These are phyloP conservation scores for Eremophila alpestris DNA, from an alignment of 2,797 vertebrate species.

Conservation along the genomic window DNA sequence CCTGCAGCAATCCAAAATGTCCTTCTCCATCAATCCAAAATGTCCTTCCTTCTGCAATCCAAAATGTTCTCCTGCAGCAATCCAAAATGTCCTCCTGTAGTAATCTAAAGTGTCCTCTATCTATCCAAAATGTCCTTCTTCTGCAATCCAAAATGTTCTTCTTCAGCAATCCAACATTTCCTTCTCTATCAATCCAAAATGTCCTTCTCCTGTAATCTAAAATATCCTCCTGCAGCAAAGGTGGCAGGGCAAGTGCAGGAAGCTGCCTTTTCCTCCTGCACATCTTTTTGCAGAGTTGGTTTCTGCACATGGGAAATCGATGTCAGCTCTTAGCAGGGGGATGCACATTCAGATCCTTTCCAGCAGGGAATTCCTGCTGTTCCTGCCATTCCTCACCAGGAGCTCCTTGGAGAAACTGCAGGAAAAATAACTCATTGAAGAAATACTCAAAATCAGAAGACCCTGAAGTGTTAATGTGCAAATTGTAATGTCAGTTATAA, in stretches of 20 bases:
- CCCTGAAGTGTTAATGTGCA: not conserved
- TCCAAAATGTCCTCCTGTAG: not conserved
- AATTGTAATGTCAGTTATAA: not conserved
- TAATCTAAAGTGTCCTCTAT: not conserved
- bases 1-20: not conserved
- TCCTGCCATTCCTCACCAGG: not conserved
- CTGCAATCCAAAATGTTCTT: not conserved
- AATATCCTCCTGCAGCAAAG: not conserved
- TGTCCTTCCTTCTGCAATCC: not conserved
- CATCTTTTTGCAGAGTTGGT: not conserved
- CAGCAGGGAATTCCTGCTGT: not conserved
- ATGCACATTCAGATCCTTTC: not conserved
- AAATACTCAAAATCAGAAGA: not conserved
- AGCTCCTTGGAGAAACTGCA: not conserved
- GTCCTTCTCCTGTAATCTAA: not conserved
- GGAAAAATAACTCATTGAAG: not conserved
- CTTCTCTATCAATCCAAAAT: not conserved
- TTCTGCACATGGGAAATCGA: not conserved
- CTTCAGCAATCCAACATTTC: not conserved
- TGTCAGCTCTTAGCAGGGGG: not conserved
- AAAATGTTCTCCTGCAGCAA: not conserved
- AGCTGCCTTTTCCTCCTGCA: not conserved
- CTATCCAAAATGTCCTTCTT: not conserved
- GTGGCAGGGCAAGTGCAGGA: not conserved
- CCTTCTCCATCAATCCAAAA: not conserved